These are phyloP conservation scores for Nyctalus aviator DNA, from an alignment of 2,797 vertebrate species.

Conservation along the genomic window DNA sequence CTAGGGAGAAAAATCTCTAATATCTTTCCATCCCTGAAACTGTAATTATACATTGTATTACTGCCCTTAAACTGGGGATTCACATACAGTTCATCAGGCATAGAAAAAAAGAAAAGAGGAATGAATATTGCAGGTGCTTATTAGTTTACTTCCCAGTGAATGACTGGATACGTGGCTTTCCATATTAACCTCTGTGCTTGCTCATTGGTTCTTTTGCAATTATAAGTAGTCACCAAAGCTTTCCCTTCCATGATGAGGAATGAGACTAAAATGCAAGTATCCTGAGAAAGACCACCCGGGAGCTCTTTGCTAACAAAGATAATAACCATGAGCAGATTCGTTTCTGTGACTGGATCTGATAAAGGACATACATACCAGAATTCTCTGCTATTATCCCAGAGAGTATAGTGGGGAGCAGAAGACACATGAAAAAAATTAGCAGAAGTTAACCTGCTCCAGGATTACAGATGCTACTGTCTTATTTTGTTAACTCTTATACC, in stretches of 20 bases:
- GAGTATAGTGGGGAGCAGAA: not conserved
- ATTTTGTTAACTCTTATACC: not conserved
- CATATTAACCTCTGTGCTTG: not conserved
- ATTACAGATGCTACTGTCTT: not conserved
- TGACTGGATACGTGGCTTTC: not conserved
- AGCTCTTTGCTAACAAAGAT: not conserved
- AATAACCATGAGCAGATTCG: not conserved
- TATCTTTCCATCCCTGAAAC: not conserved
- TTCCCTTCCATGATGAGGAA: not conserved
- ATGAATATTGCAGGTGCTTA: not conserved
- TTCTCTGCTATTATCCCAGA: not conserved
- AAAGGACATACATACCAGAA: not conserved
- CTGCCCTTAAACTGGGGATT: not conserved
- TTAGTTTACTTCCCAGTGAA: not conserved
- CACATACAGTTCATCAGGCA: not conserved
- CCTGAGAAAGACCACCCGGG: not conserved
- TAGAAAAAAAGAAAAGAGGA: not conserved
- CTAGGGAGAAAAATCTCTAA: not conserved
- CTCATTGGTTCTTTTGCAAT: not conserved
- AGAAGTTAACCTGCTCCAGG: not conserved
- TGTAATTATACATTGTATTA: not conserved
- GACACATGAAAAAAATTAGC: not conserved
- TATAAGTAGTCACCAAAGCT: not conserved
- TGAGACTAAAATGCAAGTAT: not conserved
- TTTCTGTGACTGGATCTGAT: constrained; percentile 16